Evolutionary conservation across 2,797 vertebrate species (phyloP).

Genomic region (Leucoraja ocellata): DNA sequence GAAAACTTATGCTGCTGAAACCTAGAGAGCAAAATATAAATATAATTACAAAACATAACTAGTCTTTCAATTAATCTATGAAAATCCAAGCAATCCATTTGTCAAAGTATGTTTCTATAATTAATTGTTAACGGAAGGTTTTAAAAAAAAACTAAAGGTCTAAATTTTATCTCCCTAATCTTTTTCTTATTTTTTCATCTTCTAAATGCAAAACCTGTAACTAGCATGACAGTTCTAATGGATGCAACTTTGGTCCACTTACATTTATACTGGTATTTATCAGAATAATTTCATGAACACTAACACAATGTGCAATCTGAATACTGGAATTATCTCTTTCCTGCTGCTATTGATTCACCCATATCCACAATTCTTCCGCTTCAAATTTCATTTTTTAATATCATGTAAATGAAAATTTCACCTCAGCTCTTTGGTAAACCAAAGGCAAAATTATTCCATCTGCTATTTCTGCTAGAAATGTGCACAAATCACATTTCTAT

Average conservation of each 20-base stretch:
- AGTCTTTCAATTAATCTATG: not conserved
- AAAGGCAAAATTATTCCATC: not conserved
- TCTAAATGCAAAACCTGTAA: not conserved
- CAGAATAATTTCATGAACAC: not conserved
- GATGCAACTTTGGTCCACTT: not conserved
- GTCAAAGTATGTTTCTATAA: not conserved
- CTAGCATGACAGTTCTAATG: not conserved
- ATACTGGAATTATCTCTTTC: not conserved
- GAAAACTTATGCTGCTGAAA: conserved; percentile 64
- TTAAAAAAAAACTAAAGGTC: not conserved
- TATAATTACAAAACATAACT: conserved; percentile 31
- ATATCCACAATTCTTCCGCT: not conserved
- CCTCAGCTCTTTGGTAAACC: not conserved
- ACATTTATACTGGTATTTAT: not conserved
- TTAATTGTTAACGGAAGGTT: not conserved
- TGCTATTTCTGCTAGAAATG: too few species aligned
- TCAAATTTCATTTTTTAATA: not conserved
- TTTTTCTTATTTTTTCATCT: not conserved
- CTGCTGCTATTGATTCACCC: not conserved
- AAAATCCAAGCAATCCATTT: not conserved
- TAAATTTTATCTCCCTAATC: not conserved
- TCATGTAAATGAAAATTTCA: not conserved
- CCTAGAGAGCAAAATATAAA: conserved; percentile 47
- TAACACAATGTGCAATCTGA: not conserved
- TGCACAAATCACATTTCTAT: not conserved